Evolutionary conservation across 2,797 vertebrate species (phyloP), one percentile per base, ranked within the genome.

Genomic region (Pseudomugil gertrudae): DNA sequence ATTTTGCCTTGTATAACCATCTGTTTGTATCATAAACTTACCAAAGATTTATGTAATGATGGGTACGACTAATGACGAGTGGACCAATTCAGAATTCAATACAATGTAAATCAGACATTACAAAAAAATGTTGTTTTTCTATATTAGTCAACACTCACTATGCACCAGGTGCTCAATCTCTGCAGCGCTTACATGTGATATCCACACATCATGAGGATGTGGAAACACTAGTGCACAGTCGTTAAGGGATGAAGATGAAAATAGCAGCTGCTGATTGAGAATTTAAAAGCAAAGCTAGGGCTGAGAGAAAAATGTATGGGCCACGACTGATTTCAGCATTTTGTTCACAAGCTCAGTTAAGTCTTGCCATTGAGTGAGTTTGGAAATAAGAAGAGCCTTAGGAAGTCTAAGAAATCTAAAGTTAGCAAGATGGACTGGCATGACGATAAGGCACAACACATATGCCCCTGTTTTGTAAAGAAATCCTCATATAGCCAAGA

Each of bases 271-370:
- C 23, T 51, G 50, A 32, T n/a, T 13, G 52, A 43, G 26, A 72
- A 35, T 3, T 40, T 43, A 29, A 0, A n/a, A 21, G 24, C 40
- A 32, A 57, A 82, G 73, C 76, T 48, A 71, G 69, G 51, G 52
- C 24, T 60, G 56, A 55, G 60, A 52, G 58, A 65, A 69, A 33
- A 59, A 17, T 70, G 19, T 21, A 62, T 7, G 0, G 26, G 17
- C 19, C n/a, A 36, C 27, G 19, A 63, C 23, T 23, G 9, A 7
- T 15, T 40, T 43, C 13, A 38, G 14, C 50, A 35, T 59, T 29
- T 27, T 51, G 24, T 51, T 27, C 26, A 27, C 26, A 51, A 51
- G 11, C 6, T 51, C 47, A 50, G 11, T 11, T 23, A 50, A 26
- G 8, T 45, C n/a, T 21, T 7, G n/a, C 8, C 6, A 27, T 5